These are phyloP conservation scores for Brenthis hecate DNA, from an alignment of 2,888 invertebrate genomes.

Conservation along the genomic window DNA sequence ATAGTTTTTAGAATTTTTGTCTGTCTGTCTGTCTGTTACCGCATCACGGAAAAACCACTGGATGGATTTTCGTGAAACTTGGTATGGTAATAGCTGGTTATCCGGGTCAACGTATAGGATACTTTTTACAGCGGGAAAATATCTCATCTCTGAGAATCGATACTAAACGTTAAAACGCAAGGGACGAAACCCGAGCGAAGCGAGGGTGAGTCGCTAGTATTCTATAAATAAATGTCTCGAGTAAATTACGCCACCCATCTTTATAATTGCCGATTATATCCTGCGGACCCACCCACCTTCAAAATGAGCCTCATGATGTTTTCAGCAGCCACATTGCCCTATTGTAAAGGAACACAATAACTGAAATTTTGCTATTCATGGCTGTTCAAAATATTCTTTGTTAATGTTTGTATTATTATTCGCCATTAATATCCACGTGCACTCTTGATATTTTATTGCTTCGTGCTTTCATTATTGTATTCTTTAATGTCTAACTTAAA, in stretches of 20 bases:
- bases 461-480: conserved; percentile 34
- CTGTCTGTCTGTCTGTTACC: no score
- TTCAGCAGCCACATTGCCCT: conserved; percentile 46
- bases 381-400: conserved; percentile 48
- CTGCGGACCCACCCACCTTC: conserved; percentile 40
- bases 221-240: neutral
- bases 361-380: conserved; percentile 57
- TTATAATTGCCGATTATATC: conserved; percentile 43
- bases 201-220: neutral
- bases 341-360: conserved; percentile 61
- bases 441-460: conserved; percentile 46
- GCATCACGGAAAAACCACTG: no score
- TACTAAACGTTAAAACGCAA: no score
- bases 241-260: conserved; percentile 38
- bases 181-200: no score
- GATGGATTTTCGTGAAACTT: no score
- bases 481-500: conserved; percentile 34
- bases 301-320: conserved; percentile 48
- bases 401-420: conserved; percentile 49
- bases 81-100: no score
- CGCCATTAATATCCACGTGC: conserved; percentile 46
- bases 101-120: no score
- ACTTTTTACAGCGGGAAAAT: no score
- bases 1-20: no score
- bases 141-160: no score